Evolutionary conservation across 1,140 invertebrate species (phyloP).

Genomic region (Elymnias hypermnestra): DNA sequence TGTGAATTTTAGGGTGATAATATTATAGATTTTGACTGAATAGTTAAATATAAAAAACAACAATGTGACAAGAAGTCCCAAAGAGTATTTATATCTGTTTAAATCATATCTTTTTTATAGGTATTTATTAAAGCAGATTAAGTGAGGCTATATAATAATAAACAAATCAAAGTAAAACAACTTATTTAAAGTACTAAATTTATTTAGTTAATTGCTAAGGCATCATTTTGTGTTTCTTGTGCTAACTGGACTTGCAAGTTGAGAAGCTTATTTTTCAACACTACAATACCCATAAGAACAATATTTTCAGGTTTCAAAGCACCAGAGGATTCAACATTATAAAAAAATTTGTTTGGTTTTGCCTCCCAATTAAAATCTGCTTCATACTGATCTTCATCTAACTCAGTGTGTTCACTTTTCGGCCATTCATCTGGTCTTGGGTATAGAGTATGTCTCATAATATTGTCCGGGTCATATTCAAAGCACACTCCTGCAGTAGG

Average conservation of each 20-base stretch:
- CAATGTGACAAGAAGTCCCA: no score
- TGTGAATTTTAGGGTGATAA: no score
- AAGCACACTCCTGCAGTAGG: slow-evolving; percentile 98
- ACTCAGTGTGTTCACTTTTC: slow-evolving; percentile 96
- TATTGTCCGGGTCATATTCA: slow-evolving; percentile 99
- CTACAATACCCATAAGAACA: slow-evolving; percentile 94
- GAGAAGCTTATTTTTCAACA: slow-evolving; percentile 96
- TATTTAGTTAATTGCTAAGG: slow-evolving; percentile 81
- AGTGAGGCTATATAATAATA: no score
- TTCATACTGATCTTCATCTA: slow-evolving; percentile 96
- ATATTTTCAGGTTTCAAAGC: slow-evolving; percentile 97
- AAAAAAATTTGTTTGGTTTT: slow-evolving; percentile 98
- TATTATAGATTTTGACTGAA: no score
- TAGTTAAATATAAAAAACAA: no score
- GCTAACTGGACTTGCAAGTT: slow-evolving; percentile 95
- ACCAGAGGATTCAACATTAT: slow-evolving; percentile 97
- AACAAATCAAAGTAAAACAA: slow-evolving; percentile 2
- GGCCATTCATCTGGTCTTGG: slow-evolving; percentile 99
- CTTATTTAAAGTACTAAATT: slow-evolving; percentile 4
- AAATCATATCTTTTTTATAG: no score
- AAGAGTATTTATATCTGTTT: no score
- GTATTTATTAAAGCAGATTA: no score
- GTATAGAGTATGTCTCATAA: slow-evolving; percentile 95
- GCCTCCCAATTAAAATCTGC: slow-evolving; percentile 94
- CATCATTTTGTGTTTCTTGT: slow-evolving; percentile 91